Evolutionary conservation across 2,888 invertebrate genomes (phyloP).

Genomic region (Aleiodes testaceus): DNA sequence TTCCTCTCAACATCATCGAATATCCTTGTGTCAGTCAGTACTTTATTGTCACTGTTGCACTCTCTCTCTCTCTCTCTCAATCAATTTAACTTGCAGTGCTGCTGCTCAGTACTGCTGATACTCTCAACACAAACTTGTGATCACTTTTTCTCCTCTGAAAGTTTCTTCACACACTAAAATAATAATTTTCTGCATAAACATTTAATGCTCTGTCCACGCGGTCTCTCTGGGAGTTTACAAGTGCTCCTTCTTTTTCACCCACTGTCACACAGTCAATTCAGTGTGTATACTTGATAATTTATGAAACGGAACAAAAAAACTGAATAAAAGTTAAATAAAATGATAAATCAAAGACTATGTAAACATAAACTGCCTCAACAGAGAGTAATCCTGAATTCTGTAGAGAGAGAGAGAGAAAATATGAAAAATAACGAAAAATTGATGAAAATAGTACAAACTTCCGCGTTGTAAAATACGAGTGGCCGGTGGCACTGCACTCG

Average conservation of each 20-base stretch:
- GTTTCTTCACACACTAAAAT: conserved; percentile 12
- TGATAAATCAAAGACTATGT: conserved; percentile 3
- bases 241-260: too few relatives aligned
- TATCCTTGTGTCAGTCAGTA: too few relatives aligned
- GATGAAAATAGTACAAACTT: conserved; percentile 26
- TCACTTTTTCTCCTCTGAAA: not conserved
- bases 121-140: not conserved
- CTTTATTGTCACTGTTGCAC: too few relatives aligned
- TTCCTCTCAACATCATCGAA: not conserved
- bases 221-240: conserved; percentile 39
- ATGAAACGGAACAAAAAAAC: too few relatives aligned
- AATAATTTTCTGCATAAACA: not conserved
- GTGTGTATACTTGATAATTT: too few relatives aligned
- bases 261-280: too few relatives aligned
- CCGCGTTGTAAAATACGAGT: conserved; percentile 35
- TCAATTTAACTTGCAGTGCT: too few relatives aligned
- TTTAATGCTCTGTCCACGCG: conserved; percentile 31
- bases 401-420: not conserved
- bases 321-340: not conserved
- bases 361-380: not conserved
- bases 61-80: too few relatives aligned
- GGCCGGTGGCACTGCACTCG: conserved; percentile 40
- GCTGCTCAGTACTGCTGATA: too few relatives aligned
- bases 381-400: too few relatives aligned
- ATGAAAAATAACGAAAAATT: conserved; percentile 16